Base-by-base conservation (phyloP, 1,140 invertebrate genomes). In the Caerostris darwini region DNA sequence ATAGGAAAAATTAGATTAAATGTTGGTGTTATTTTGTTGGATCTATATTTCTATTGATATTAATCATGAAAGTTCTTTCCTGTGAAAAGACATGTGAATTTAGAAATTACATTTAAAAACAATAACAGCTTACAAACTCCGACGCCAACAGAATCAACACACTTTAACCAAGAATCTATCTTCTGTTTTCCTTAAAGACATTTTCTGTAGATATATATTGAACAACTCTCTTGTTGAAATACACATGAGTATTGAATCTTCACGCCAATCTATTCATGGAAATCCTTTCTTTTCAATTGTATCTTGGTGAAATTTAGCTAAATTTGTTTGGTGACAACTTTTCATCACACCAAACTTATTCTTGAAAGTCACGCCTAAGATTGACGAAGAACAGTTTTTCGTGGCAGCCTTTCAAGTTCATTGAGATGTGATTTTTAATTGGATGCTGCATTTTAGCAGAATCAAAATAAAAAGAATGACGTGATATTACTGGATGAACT, bases 401-500 rank as follows among this genome's bases (percentile, higher is more conserved):
- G 54, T 6, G n/a, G 17, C 54, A 6, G 12, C 54, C 57, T 83
- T 83, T 83, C 14, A 56, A n/a, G 5, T 83, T 56, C 19, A 83
- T 19, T 34, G 82, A 83, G 54, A 83, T 83, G 54, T 57, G 82
- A 83, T 57, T 58, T 56, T 83, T 83, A 83, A 83, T 83, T 83
- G 82, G 57, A 83, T 57, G 82, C 57, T 56, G 56, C 82, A 57
- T 83, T 83, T 83, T 57, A 34, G 56, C n/a, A 3, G n/a, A 83
- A 58, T 5, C 17, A 14, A 19, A 34, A 64, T 4, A 8, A 56
- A 61, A 34, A 67, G 86, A 53, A 2, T 19, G n/a, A n/a, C 59
- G 57, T 61, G 85, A 87, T 89, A 61, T 71, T 67, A 5, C 64
- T n/a, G 71, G 64, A 89, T 64, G 64, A 89, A 71, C 59, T 89